Evolutionary conservation across 2,888 invertebrate species (phyloP), one percentile per base, ranked within the genome.

Genomic region (Drosophila antonietae): DNA sequence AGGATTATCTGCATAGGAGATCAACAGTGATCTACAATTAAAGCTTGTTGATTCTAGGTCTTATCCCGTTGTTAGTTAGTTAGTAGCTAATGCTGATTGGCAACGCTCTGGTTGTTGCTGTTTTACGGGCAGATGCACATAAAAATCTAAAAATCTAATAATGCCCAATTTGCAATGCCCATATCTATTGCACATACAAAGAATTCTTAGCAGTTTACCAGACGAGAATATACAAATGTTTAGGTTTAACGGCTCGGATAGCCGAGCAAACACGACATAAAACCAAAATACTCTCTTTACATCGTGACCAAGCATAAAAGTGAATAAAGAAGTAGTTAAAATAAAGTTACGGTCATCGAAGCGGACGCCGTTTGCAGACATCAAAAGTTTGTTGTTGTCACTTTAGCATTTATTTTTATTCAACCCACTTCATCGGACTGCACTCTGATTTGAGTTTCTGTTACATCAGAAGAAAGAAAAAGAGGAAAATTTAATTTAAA

Each of bases 311-410:
- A 14, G 20, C 3, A 14, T 7, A 20, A 51, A 51, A 14, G 51
- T 35, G 14, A 33, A 20, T 51, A 83, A 81, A 84, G 85, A 78
- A 69, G 72, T 81, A 75, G 83, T 83, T 83, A 81, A 80, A 83
- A 81, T 73, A 80, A 80, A 81, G 81, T 83, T 85, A 75, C 68
- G 60, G 49, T 63, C 35, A 55, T 65, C 56, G 59, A 44, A 53
- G 59, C 56, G 73, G 69, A 47, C 67, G 62, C 58, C 73, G 73
- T 66, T 83, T 68, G 59, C 73, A 56, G 61, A 65, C 68, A 80
- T 78, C 18, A 76, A 80, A 63, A 82, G 58, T 46, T 73, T 65
- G 58, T 46, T 66, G 67, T 68, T 75, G 76, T 73, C 81, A 69
- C 67, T 68, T 70, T 67, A 43, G 31, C 51, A 59, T 73, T 68